phyloP scores from a whole-genome alignment of 2,113 vertebrate species.

The Rousettus leschenaultii region DNA sequence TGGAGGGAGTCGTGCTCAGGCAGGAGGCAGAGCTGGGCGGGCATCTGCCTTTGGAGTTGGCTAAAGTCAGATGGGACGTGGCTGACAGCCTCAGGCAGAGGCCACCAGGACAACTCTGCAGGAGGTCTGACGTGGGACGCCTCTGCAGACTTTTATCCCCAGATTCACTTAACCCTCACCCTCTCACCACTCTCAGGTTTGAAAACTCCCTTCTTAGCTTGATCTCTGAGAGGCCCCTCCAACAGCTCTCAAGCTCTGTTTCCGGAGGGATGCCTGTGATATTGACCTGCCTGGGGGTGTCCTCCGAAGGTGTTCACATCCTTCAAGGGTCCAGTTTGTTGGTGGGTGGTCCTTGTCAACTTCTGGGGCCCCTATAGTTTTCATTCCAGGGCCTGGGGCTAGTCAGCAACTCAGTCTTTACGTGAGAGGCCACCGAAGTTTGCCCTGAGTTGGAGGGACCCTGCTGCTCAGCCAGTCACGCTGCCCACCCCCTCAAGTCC shows the following conservation, averaged over 20 bases:
- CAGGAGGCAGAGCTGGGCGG: not conserved
- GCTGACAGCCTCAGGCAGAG: not conserved
- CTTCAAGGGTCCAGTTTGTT: not conserved
- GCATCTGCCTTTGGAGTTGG: not conserved
- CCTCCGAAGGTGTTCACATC: not conserved
- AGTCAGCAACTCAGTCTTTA: not conserved
- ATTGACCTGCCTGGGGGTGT: not conserved
- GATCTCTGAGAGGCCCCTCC: not conserved
- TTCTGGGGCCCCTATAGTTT: not conserved
- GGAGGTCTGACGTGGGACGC: not conserved
- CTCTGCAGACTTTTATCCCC: not conserved
- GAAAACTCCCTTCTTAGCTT: not conserved
- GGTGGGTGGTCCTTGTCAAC: not conserved
- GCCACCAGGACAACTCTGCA: not conserved
- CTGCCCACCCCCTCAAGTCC: no score
- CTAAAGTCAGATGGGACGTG: not conserved
- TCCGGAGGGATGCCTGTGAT: not conserved
- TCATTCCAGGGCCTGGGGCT: not conserved
- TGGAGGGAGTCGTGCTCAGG: not conserved
- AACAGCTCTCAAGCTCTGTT: not conserved
- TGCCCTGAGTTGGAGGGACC: not conserved
- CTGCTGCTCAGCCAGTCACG: not conserved
- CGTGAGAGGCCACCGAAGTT: not conserved
- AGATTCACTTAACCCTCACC: not conserved
- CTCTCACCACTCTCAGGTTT: not conserved